Evolutionary conservation across 2,888 invertebrate genomes (phyloP).

Genomic region (Sesia bembeciformis): DNA sequence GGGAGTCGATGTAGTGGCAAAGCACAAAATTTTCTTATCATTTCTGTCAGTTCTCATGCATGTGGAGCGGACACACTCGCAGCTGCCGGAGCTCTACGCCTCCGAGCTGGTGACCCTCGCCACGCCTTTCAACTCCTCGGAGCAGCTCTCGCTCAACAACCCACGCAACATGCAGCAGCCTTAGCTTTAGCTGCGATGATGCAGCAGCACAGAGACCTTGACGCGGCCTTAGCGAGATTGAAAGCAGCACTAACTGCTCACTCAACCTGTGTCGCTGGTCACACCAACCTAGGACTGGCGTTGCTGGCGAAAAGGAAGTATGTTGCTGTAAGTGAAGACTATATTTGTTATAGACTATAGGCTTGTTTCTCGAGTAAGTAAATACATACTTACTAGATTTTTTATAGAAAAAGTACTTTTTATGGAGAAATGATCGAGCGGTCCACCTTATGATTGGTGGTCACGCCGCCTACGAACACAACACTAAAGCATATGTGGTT

Average conservation of each 20-base stretch:
- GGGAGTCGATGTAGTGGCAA: too few relatives aligned
- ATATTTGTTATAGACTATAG: too few relatives aligned
- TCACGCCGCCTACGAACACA: too few relatives aligned
- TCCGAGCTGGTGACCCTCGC: constrained; percentile 62
- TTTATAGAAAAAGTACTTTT: too few relatives aligned
- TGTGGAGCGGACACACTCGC: constrained; percentile 69
- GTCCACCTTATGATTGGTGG: too few relatives aligned
- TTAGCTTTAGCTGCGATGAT: constrained; percentile 69
- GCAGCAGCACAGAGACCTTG: constrained; percentile 64
- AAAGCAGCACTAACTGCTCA: constrained; percentile 62
- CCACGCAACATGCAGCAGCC: constrained; percentile 62
- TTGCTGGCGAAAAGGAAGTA: constrained; percentile 58
- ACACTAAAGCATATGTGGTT: too few relatives aligned
- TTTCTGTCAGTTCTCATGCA: constrained; percentile 28
- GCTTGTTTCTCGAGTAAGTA: too few relatives aligned
- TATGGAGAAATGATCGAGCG: too few relatives aligned
- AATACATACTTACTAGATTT: too few relatives aligned
- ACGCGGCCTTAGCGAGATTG: constrained; percentile 61
- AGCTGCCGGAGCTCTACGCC: constrained; percentile 63
- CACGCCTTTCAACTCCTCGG: constrained; percentile 71
- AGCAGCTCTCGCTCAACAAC: constrained; percentile 63
- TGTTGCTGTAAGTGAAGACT: constrained; percentile 40
- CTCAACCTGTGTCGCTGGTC: constrained; percentile 58
- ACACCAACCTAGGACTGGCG: constrained; percentile 54
- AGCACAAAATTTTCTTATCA: too few relatives aligned